phyloP scores from a whole-genome alignment of 2,113 vertebrate species.

The Leptobrachium ailaonicum region DNA sequence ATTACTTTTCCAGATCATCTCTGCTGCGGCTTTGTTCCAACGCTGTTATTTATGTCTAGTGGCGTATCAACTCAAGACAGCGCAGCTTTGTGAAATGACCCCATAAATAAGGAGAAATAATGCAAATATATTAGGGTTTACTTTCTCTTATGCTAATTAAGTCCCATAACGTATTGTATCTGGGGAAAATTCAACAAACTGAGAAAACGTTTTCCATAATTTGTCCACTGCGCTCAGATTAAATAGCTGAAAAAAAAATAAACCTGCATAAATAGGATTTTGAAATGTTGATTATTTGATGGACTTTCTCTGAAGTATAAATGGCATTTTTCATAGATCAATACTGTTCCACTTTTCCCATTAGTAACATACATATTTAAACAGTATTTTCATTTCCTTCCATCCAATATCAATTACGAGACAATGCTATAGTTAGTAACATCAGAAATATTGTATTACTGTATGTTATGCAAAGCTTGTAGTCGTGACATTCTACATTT shows the following conservation, averaged over 20 bases:
- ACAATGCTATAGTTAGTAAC: background rate
- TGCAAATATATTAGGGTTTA: no score
- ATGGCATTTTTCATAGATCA: background rate
- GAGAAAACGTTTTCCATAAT: background rate
- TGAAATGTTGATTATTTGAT: background rate
- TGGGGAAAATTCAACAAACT: background rate
- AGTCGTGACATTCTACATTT: no score
- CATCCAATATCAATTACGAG: background rate
- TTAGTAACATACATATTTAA: slow-evolving; percentile 3
- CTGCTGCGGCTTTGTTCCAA: no score
- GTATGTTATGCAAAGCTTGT: no score
- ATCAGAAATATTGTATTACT: no score
- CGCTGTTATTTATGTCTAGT: no score
- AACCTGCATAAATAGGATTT: background rate
- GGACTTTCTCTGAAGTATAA: background rate
- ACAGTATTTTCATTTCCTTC: background rate
- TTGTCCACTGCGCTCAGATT: background rate
- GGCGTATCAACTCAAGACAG: background rate
- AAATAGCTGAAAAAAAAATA: background rate
- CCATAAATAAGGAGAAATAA: no score
- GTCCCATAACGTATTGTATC: no score
- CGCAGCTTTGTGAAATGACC: background rate
- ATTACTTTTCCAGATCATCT: no score
- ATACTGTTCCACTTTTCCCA: background rate
- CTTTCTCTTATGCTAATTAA: no score